Evolutionary conservation across 2,113 vertebrate genomes (phyloP), one percentile per base, ranked within the genome.

Genomic region (Triplophysa tibetana): DNA sequence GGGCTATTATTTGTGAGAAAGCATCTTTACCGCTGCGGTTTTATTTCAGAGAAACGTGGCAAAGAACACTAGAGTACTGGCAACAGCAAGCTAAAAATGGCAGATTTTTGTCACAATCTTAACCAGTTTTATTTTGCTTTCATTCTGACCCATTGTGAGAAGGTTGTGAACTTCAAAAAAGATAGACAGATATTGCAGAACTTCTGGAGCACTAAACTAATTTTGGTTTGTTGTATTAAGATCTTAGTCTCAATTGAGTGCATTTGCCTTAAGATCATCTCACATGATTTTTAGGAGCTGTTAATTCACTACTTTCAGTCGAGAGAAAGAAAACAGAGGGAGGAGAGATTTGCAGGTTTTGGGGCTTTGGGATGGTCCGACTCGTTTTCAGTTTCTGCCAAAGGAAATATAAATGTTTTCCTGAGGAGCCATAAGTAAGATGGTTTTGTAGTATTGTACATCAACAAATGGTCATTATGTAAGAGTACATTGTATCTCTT

Each of bases 21-120:
- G 75, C 69, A 65, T 43, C 62, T 82, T 70, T 89, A 90, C 87
- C 89, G 88, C 87, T 82, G 86, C 89, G 88, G 90, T 89, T 91
- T 88, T 81, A 86, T 90, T 90, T 91, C 81, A 90, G 87, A 88
- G 73, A 85, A 83, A 84, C 17, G 65, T 79, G 76, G 83, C 76
- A 75, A 56, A 62, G 69, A 29, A 52, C 38, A 5, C 21, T 54
- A 21, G 52, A 19, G 43, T 60, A 33, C 38, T 66, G 58, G 61
- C 45, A 61, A 68, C 50, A 60, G 38, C 52, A 26, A 9, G 8
- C 45, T 10, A 23, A 21, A 54, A 1, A 9, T 2, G 48, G 24
- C 29, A 52, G 60, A 50, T 43, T 73, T 72, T 19, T 72, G 60
- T 79, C 78, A 72, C 17, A 26, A 79, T 62, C 43, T 11, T 16